Evolutionary conservation across 2,888 invertebrate species (phyloP).

Genomic region (Stenolophus ochropezus): DNA sequence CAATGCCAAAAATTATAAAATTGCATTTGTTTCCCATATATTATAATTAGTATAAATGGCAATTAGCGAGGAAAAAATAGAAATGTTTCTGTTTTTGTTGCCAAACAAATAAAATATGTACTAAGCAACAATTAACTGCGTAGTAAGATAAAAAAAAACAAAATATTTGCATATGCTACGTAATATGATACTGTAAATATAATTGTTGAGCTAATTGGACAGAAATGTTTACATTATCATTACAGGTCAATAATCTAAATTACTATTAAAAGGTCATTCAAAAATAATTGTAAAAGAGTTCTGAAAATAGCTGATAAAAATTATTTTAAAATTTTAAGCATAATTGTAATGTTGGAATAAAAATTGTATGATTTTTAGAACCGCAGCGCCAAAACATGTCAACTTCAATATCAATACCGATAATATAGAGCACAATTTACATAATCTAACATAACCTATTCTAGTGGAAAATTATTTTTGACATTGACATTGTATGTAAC

Average conservation of each 20-base stretch:
- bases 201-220: background rate
- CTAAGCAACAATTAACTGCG: background rate
- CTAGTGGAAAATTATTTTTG: background rate
- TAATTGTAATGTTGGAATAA: too few relatives aligned
- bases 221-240: background rate
- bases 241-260: constrained; percentile 8
- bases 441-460: background rate
- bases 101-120: constrained; percentile 1
- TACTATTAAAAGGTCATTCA: constrained; percentile 5
- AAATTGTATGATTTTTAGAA: too few relatives aligned
- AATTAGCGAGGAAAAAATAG: background rate
- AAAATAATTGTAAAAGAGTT: too few relatives aligned
- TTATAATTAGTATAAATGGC: background rate
- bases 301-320: too few relatives aligned
- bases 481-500: constrained; percentile 5
- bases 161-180: background rate
- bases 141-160: background rate
- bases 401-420: constrained; percentile 16
- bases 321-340: too few relatives aligned
- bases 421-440: constrained; percentile 21
- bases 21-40: background rate
- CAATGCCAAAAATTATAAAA: background rate
- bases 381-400: constrained; percentile 1
- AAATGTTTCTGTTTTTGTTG: background rate
- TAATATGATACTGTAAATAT: constrained; percentile 5